Percentiles rank a stretch among this genome's conserved stretches.
Evolutionary conservation across 1,140 invertebrate genomes (phyloP).

Genomic region (Tribolium castaneum): DNA sequence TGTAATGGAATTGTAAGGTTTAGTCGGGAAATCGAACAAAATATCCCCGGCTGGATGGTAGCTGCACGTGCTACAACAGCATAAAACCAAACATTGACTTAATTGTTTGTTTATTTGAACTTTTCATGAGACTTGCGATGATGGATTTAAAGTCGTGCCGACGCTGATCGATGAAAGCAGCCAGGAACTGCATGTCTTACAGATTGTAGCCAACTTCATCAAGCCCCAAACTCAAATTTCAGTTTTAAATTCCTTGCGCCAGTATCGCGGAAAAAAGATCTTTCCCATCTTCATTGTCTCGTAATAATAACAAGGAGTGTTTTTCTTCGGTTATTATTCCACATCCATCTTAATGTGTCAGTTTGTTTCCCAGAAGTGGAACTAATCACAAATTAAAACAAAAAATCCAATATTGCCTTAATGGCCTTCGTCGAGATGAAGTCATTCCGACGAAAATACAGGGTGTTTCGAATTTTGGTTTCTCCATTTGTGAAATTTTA

Average conservation of each 20-base stretch:
- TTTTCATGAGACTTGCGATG: conserved; percentile 14
- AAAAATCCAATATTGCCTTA: background rate
- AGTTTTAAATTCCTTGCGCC: background rate
- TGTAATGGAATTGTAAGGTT: conserved; percentile 27
- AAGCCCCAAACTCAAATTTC: background rate
- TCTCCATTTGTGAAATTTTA: background rate
- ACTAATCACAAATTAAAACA: background rate
- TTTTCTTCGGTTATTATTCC: background rate
- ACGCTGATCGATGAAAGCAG: conserved; percentile 5
- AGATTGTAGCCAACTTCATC: background rate
- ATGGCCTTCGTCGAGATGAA: background rate
- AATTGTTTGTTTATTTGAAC: conserved; percentile 26
- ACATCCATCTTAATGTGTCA: background rate
- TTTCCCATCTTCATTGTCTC: background rate
- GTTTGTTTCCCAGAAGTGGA: background rate
- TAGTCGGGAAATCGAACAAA: conserved; percentile 17
- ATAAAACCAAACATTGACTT: conserved; percentile 18
- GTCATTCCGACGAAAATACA: background rate
- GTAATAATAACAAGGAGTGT: background rate
- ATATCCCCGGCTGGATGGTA: background rate
- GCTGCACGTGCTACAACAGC: conserved; percentile 2
- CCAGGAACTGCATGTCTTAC: background rate
- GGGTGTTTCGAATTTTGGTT: too few relatives aligned
- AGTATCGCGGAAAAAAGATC: background rate
- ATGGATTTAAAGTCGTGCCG: conserved; percentile 25